phyloP scores from a whole-genome alignment of 2,113 vertebrate species.

The Melanotaenia duboulayi region DNA sequence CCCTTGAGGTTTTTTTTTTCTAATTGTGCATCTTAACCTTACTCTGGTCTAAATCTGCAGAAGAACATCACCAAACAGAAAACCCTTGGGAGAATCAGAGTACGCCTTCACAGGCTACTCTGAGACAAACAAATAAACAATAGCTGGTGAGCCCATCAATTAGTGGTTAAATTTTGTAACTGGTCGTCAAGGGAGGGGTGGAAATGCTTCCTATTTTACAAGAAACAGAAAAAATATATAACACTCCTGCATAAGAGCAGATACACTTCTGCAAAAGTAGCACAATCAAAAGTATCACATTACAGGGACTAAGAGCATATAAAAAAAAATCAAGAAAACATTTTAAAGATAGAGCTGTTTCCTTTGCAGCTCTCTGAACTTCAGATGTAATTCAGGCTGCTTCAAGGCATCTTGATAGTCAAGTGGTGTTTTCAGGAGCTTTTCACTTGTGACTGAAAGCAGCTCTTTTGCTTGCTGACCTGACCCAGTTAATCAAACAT shows the following conservation, averaged over 20 bases:
- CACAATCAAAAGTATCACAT: not conserved
- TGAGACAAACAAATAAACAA: conserved; percentile 48
- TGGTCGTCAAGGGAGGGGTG: conserved; percentile 17
- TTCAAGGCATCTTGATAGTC: conserved; percentile 15
- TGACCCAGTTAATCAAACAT: conserved; percentile 71
- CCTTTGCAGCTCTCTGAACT: conserved; percentile 5
- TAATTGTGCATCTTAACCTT: not conserved
- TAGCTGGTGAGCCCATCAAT: conserved; percentile 45
- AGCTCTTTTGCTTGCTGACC: conserved; percentile 47
- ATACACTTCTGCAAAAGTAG: conserved; percentile 2
- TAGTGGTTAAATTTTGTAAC: conserved; percentile 58
- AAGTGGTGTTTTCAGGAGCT: conserved; percentile 9
- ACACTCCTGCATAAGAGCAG: conserved; percentile 23
- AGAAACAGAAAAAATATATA: conserved; percentile 25
- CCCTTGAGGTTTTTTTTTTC: not conserved
- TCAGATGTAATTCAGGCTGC: conserved; percentile 19
- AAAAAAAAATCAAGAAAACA: not conserved
- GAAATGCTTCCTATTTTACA: conserved; percentile 28
- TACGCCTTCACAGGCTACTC: not conserved
- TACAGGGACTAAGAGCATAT: not conserved
- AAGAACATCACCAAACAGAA: not conserved
- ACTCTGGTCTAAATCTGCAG: not conserved
- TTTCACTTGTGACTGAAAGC: conserved; percentile 54
- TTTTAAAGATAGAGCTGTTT: conserved; percentile 24
- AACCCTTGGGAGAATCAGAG: not conserved